Evolutionary conservation across 1,140 invertebrate species (phyloP).

Genomic region (Pogonomyrmex californicus): DNA sequence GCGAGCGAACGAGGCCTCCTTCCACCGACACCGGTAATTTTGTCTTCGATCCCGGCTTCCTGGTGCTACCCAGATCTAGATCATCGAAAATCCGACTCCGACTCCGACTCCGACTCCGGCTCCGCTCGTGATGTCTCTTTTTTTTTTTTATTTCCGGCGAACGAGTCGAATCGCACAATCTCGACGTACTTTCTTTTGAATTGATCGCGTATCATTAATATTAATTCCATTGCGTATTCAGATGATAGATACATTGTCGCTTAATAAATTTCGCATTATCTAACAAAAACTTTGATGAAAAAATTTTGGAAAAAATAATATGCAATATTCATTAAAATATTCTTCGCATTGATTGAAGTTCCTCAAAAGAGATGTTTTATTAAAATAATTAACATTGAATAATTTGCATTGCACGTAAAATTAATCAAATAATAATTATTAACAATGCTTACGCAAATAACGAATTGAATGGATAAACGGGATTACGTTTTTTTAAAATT

Average conservation of each 20-base stretch:
- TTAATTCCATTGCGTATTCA: not conserved
- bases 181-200: not conserved
- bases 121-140: slow-evolving; percentile 39
- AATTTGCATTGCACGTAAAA: not conserved
- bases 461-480: not conserved
- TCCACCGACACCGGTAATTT: slow-evolving; percentile 84
- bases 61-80: slow-evolving; percentile 82
- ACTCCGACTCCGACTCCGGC: slow-evolving; percentile 48
- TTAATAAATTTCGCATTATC: not conserved
- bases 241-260: not conserved
- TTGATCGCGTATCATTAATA: not conserved
- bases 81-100: slow-evolving; percentile 78
- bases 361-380: not conserved
- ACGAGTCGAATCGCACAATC: slow-evolving; percentile 7
- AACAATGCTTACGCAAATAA: not conserved
- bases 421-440: not conserved
- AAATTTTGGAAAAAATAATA: not conserved
- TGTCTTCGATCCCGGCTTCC: slow-evolving; percentile 82
- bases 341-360: not conserved
- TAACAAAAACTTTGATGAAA: not conserved
- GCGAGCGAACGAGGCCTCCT: slow-evolving; percentile 82
- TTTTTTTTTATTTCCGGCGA: slow-evolving; percentile 21
- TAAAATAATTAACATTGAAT: not conserved
- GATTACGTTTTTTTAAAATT: not conserved
- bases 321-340: not conserved